Conservation (phyloP, 1,140 invertebrate species). For the Cyclargus thomasi region DNA sequence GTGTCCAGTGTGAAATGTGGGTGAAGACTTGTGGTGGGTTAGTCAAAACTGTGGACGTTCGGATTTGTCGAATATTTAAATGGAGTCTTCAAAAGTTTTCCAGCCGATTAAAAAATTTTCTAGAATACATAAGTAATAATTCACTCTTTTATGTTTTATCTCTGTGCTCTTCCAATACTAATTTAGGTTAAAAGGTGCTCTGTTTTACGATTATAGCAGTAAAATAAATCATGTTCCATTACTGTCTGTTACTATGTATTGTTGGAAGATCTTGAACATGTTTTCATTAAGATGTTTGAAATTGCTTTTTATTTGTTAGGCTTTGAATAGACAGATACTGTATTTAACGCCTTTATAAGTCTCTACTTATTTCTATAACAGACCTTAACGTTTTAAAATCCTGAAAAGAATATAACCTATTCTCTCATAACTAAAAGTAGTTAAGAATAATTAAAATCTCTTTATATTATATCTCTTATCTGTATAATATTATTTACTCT, state of each 20-base stretch:
- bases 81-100: neutral
- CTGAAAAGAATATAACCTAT: no score
- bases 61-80: neutral
- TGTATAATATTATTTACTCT: no score
- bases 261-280: neutral
- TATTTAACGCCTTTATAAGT: no score
- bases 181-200: neutral
- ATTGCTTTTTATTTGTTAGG: neutral
- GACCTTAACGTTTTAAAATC: no score
- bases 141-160: neutral
- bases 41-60: constrained; percentile 6
- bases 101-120: constrained; percentile 24
- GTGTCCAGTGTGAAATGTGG: constrained; percentile 25
- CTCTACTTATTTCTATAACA: no score
- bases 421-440: no score
- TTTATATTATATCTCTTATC: no score
- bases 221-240: neutral
- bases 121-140: constrained; percentile 31
- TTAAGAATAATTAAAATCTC: no score
- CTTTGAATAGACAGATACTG: no score
- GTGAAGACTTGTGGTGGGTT: constrained; percentile 23
- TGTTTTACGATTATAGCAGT: neutral
- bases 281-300: neutral
- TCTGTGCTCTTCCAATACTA: neutral
- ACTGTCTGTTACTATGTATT: neutral